These are phyloP conservation scores for Acanthiza pusilla DNA, from an alignment of 2,797 vertebrate species.

Conservation along the genomic window DNA sequence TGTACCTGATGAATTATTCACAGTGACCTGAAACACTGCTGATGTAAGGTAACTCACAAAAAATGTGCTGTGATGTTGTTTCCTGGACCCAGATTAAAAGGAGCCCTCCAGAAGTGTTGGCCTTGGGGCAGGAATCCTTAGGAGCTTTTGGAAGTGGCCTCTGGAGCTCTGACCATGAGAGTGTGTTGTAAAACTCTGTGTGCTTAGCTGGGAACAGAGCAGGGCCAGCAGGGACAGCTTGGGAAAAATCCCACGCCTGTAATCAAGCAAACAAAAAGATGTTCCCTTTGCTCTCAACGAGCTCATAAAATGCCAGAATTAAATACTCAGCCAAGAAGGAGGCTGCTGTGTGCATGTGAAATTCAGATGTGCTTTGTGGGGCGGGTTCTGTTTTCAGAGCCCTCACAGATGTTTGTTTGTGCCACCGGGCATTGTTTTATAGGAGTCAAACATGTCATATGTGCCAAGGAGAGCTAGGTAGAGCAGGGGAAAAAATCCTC, in stretches of 20 bases:
- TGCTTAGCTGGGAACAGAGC: background rate
- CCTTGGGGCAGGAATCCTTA: background rate
- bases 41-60: background rate
- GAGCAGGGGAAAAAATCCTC: background rate
- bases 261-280: background rate
- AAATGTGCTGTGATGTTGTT: background rate
- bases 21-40: background rate
- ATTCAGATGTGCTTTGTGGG: background rate
- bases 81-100: background rate
- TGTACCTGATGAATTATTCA: background rate
- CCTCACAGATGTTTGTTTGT: background rate
- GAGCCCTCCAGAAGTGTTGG: background rate
- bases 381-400: background rate
- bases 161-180: background rate
- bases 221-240: background rate
- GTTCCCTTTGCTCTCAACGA: background rate
- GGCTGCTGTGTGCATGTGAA: background rate
- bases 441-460: accelerated
- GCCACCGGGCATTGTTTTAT: background rate
- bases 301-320: background rate
- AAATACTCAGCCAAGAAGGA: background rate
- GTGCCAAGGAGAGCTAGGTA: background rate
- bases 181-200: background rate
- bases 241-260: background rate
- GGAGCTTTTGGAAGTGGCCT: background rate